Conservation (phyloP, 2,113 vertebrate species). For the Pelmatolapia mariae region DNA sequence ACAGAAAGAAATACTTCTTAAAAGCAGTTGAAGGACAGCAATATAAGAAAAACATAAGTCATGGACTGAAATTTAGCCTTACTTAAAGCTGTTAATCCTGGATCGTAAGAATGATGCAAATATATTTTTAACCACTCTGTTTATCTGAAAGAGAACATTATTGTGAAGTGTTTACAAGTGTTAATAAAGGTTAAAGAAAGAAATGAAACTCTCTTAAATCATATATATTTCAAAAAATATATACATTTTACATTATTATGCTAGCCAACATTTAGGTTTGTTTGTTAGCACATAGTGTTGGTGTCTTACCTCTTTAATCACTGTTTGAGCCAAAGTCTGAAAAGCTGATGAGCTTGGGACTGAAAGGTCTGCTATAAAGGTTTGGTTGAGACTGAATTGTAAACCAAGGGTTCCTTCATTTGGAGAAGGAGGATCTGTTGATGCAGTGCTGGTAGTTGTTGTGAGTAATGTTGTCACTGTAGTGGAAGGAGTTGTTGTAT, state of each 20-base stretch:
- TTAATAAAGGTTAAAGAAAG: not conserved
- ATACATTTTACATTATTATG: not conserved
- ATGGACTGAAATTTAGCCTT: not conserved
- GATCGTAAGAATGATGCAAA: not conserved
- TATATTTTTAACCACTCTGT: not conserved
- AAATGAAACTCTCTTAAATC: not conserved
- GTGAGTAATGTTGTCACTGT: not conserved
- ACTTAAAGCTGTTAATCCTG: slow-evolving; percentile 31
- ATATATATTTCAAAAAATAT: not conserved
- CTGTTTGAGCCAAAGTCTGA: not conserved
- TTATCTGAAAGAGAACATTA: slow-evolving; percentile 30
- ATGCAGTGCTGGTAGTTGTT: not conserved
- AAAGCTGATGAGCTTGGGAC: not conserved
- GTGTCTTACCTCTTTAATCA: slow-evolving; percentile 18
- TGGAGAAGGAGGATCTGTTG: slow-evolving; percentile 3
- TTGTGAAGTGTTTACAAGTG: not conserved
- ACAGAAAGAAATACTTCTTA: not conserved
- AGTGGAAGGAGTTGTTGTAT: not conserved
- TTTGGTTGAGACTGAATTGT: not conserved
- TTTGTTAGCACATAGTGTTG: not conserved
- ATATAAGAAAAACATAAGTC: not conserved
- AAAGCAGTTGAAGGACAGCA: not conserved
- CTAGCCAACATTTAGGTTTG: not conserved
- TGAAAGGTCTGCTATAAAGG: not conserved
- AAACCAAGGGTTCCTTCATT: slow-evolving; percentile 20